Percentiles rank a stretch among this genome's conserved stretches.
Evolutionary conservation across 2,888 invertebrate species (phyloP).

Genomic region (Euzophera pinguis): DNA sequence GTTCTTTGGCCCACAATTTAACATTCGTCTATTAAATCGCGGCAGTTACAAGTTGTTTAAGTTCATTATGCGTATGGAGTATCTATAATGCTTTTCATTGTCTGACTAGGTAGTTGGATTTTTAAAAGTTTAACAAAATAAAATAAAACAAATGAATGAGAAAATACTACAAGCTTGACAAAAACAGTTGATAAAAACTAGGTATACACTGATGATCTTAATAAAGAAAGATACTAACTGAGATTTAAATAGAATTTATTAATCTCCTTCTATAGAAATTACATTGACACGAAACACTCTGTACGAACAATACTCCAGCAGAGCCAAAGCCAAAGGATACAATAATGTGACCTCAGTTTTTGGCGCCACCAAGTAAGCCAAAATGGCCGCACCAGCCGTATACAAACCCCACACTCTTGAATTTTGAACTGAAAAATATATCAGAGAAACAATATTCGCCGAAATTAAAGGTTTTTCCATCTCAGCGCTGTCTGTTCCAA

Average conservation of each 20-base stretch:
- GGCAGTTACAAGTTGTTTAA: too few relatives aligned
- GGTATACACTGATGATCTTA: too few relatives aligned
- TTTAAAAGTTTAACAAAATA: too few relatives aligned
- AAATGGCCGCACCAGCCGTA: conserved; percentile 48
- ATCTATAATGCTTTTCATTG: too few relatives aligned
- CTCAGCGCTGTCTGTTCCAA: conserved; percentile 43
- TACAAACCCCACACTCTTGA: conserved; percentile 57
- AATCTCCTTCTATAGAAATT: not conserved
- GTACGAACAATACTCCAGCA: conserved; percentile 59
- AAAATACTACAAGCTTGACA: too few relatives aligned
- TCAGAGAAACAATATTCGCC: conserved; percentile 52
- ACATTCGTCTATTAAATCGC: too few relatives aligned
- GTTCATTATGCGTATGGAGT: too few relatives aligned
- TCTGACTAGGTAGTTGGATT: too few relatives aligned
- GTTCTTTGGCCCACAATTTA: too few relatives aligned
- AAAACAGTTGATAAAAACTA: too few relatives aligned
- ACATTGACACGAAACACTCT: conserved; percentile 32
- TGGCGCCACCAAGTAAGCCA: conserved; percentile 49
- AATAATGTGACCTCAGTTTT: conserved; percentile 37
- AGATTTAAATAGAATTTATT: not conserved
- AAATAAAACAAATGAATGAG: too few relatives aligned
- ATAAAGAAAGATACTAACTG: too few relatives aligned
- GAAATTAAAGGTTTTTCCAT: conserved; percentile 51
- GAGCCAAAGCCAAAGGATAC: conserved; percentile 51
- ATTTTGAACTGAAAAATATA: conserved; percentile 41